Conservation (phyloP, 2,888 invertebrate species). For the Macrophya alboannulata region DNA sequence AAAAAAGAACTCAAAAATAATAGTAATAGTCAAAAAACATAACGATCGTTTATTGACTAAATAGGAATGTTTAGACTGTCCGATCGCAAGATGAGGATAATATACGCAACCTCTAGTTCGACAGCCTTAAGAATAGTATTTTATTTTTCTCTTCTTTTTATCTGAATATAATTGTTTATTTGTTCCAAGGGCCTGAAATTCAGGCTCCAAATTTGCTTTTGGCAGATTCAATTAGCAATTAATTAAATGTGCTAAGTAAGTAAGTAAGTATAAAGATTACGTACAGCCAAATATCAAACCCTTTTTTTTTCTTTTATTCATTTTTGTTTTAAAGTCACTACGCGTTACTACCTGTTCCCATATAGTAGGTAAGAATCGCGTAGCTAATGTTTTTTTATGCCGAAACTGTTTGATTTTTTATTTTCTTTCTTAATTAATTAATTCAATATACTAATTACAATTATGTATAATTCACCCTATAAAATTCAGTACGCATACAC, state of each 20-base stretch:
- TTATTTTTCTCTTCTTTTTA: background rate
- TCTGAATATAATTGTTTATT: slow-evolving; percentile 33
- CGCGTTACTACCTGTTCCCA: too few species aligned
- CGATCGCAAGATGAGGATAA: background rate
- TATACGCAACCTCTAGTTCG: background rate
- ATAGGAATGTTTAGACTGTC: slow-evolving; percentile 44
- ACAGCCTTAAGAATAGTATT: background rate
- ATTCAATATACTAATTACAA: slow-evolving; percentile 40
- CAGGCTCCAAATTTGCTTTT: slow-evolving; percentile 5
- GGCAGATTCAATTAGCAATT: background rate
- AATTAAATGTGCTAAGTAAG: too few species aligned
- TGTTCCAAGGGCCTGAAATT: slow-evolving; percentile 7
- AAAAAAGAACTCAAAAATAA: background rate
- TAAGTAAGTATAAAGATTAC: background rate
- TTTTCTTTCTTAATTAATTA: background rate
- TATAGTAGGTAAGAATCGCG: background rate
- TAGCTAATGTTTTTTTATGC: background rate
- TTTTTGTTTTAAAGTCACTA: background rate
- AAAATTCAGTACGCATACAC: slow-evolving; percentile 36
- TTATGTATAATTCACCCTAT: slow-evolving; percentile 28
- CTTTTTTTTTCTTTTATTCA: background rate
- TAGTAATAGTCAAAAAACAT: background rate
- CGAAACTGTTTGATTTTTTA: background rate
- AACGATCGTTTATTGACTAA: slow-evolving; percentile 46
- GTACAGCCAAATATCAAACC: slow-evolving; percentile 16